Evolutionary conservation across 2,113 vertebrate species (phyloP), one percentile per base, ranked within the genome.

Genomic region (Prietella phreatophila): DNA sequence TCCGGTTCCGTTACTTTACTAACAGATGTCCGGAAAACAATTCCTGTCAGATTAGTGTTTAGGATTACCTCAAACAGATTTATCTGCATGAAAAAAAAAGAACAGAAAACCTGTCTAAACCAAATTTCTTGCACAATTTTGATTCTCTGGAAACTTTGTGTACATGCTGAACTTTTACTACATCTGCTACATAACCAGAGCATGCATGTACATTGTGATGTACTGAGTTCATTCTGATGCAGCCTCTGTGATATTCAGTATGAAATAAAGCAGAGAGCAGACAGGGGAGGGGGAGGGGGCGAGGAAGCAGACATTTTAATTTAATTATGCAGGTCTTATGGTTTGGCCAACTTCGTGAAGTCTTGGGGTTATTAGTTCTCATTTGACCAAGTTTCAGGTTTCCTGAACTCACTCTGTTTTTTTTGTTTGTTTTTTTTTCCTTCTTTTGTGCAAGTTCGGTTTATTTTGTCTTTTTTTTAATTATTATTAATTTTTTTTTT

Each of bases 331-430:
- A 88, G 42, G 67, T 88, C 85, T 71, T 33, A 36, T 79, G 76
- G 61, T 86, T 85, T 88, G 71, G 56, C 78, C 50, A 87, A 84
- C 50, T 63, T 39, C 14, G 42, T 80, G 22, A 76, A 87, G 58
- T 83, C 39, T 84, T 50, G 56, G 39, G 27, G 88, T 89, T 47
- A 75, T 89, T 86, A 87, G 71, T 65, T 84, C 84, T 82, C 36
- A 88, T 89, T 89, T 55, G 25, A 87, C 81, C 67, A 83, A 30
- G 89, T 76, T 73, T 91, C 84, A 86, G n/a, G 86, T 87, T 90
- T 87, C 86, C 63, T 69, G 73, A 87, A 50, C 80, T 65, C 47
- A 30, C 67, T 76, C 42, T 14, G 56, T 85, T 56, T n/a, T 10
- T 9, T 50, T 50, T 1, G 0, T 42, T 42, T 42, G 3, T 47